These are phyloP conservation scores for Tenodera sinensis DNA, from an alignment of 2,888 invertebrate genomes.

Conservation along the genomic window DNA sequence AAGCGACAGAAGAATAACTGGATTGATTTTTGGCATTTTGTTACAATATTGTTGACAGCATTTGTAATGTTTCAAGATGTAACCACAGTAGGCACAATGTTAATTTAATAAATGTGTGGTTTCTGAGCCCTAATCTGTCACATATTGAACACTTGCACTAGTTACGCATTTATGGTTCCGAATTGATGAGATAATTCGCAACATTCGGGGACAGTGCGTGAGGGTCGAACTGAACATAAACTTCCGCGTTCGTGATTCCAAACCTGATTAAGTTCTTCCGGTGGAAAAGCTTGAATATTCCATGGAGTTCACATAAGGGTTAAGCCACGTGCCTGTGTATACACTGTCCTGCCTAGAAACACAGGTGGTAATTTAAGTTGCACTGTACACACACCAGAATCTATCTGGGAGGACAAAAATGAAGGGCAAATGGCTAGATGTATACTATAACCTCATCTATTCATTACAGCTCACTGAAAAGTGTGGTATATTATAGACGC, in stretches of 20 bases:
- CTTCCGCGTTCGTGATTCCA: background rate
- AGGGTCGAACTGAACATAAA: background rate
- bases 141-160: background rate
- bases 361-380: too few relatives aligned
- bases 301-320: background rate
- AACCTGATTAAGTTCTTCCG: background rate
- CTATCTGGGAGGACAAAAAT: too few relatives aligned
- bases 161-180: background rate
- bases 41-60: too few relatives aligned
- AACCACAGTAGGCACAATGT: background rate
- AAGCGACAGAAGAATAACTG: too few relatives aligned
- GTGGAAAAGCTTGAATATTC: background rate
- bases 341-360: too few relatives aligned
- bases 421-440: too few relatives aligned
- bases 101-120: background rate
- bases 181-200: background rate
- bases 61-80: too few relatives aligned
- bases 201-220: background rate
- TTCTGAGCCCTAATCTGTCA: background rate
- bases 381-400: too few relatives aligned
- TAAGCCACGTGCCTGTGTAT: background rate
- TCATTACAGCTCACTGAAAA: too few relatives aligned
- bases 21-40: too few relatives aligned
- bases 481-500: too few relatives aligned
- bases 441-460: too few relatives aligned